Percentiles rank a stretch among this genome's conserved stretches.
These are phyloP conservation scores for Entelurus aequoreus DNA, from an alignment of 2,113 vertebrate genomes.

Conservation along the genomic window DNA sequence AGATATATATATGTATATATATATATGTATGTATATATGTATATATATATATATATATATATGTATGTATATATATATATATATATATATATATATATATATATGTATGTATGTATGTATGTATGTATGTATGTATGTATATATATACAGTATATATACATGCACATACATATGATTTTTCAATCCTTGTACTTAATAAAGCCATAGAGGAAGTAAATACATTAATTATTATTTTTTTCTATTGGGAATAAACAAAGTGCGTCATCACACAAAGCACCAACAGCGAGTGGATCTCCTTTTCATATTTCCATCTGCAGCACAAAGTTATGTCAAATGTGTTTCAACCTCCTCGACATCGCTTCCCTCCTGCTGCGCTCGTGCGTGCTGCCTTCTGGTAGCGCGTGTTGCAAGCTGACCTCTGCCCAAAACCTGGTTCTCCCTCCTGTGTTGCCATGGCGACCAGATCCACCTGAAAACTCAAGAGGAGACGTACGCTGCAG, in stretches of 20 bases:
- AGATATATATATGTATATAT: too few relatives aligned
- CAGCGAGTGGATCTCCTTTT: background rate
- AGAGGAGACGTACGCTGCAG: conserved; percentile 9
- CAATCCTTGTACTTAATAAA: too few relatives aligned
- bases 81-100: too few relatives aligned
- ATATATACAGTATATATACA: too few relatives aligned
- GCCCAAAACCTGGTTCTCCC: conserved; percentile 1
- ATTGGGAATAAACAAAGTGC: background rate
- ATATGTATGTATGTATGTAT: too few relatives aligned
- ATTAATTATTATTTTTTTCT: too few relatives aligned
- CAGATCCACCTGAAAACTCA: conserved; percentile 28
- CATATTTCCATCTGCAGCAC: conserved; percentile 2
- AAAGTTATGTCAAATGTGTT: background rate
- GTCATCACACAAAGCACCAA: background rate
- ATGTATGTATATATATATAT: too few relatives aligned
- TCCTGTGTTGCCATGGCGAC: conserved; percentile 41
- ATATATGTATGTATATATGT: too few relatives aligned
- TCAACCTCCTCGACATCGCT: background rate
- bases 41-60: too few relatives aligned
- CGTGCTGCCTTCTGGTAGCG: background rate
- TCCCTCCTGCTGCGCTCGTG: background rate
- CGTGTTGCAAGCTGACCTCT: background rate
- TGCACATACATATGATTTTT: too few relatives aligned
- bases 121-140: too few relatives aligned
- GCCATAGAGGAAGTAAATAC: too few relatives aligned